Base-by-base conservation (phyloP, 2,797 vertebrate genomes). In the Thunnus albacares region DNA sequence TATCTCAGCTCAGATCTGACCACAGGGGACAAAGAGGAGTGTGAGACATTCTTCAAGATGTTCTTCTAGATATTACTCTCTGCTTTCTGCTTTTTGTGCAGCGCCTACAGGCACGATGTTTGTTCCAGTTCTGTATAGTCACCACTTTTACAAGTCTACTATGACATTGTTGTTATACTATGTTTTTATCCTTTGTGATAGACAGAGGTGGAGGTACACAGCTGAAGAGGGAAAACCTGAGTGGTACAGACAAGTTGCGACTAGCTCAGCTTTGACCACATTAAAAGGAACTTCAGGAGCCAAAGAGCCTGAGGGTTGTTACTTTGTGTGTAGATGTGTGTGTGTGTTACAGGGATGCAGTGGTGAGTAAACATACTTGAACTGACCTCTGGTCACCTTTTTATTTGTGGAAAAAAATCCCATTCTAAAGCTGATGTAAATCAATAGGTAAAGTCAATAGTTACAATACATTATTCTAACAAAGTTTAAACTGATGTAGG, bases 211-310 rank as follows among this genome's bases (percentile, higher is more conserved):
- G 35, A 61, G 2, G 11, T 18, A 26, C 7, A 35, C 52, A 17
- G 41, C 10, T 17, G 24, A 24, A 24, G 74, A 64, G 64, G 55
- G 71, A 69, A 64, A 73, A 77, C 41, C 66, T 49, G 33, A 64
- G 38, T 3, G 33, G 10, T 30, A 0, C 30, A 47, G 71, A 79
- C 87, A 71, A 78, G 82, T 79, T 81, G 64, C 57, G 60, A 83
- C 80, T 71, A 26, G 82, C 60, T 66, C 1, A 2, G 18, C 56
- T 67, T 47, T 67, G 28, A 67, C 66, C 49, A 62, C 68, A 67
- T 79, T 62, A 57, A 77, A 28, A 59, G 22, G 3, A 66, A 56
- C 59, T 28, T 51, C 47, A 57, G 55, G 45, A 41, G 63, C 71
- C 72, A 69, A 28, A 57, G n/a, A 80, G 72, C 81, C 70, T 64